Evolutionary conservation across 2,888 invertebrate species (phyloP).

Genomic region (Branchipolynoe longqiensis): DNA sequence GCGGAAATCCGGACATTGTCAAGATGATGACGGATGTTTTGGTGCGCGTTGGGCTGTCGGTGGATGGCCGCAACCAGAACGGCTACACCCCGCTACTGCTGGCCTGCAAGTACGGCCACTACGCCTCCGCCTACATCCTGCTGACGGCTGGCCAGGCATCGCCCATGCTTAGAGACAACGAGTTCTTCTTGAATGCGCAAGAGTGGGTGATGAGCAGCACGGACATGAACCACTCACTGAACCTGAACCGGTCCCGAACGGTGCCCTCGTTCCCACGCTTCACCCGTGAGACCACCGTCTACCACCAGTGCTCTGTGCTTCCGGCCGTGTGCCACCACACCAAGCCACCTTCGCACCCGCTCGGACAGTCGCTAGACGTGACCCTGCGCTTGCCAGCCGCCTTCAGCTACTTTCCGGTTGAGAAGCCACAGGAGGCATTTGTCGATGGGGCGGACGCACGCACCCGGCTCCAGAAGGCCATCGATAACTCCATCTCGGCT

Average conservation of each 20-base stretch:
- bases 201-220: constrained; percentile 75
- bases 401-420: constrained; percentile 59
- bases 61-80: constrained; percentile 76
- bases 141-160: constrained; percentile 74
- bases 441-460: constrained; percentile 62
- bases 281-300: constrained; percentile 75
- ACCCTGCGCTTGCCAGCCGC: constrained; percentile 69
- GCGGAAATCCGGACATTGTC: constrained; percentile 76
- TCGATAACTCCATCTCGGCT: constrained; percentile 49
- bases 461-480: constrained; percentile 50
- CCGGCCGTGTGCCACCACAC: constrained; percentile 71
- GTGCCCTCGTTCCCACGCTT: constrained; percentile 65
- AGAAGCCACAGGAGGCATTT: constrained; percentile 57
- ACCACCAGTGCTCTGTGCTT: constrained; percentile 66
- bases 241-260: constrained; percentile 6
- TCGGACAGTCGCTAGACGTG: constrained; percentile 68
- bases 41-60: constrained; percentile 74
- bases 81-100: constrained; percentile 79
- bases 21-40: constrained; percentile 70
- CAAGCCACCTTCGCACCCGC: constrained; percentile 66
- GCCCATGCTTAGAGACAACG: constrained; percentile 76
- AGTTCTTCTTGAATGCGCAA: constrained; percentile 74
- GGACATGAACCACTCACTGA: constrained; percentile 39
- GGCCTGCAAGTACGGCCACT: constrained; percentile 78
- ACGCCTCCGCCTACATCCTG: constrained; percentile 75